Evolutionary conservation across 2,888 invertebrate species (phyloP).

Genomic region (Tenthredo distinguenda): DNA sequence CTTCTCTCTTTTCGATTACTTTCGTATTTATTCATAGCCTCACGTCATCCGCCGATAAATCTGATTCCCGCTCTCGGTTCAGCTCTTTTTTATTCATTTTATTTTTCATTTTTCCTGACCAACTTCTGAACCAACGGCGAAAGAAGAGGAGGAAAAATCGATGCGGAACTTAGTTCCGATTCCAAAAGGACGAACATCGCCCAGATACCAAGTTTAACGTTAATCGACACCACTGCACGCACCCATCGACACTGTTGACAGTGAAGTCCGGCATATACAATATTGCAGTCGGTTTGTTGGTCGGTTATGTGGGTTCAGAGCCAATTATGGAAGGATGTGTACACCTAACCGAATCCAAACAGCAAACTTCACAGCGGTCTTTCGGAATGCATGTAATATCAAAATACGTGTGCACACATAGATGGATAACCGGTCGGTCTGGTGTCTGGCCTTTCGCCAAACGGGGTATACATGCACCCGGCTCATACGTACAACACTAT

Average conservation of each 20-base stretch:
- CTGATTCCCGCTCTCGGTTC: conserved; percentile 31
- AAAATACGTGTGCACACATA: not conserved
- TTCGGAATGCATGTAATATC: conserved; percentile 3
- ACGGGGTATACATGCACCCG: conserved; percentile 65
- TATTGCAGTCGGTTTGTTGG: conserved; percentile 3
- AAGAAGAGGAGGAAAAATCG: not conserved
- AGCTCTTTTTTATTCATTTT: not conserved
- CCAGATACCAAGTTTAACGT: not conserved
- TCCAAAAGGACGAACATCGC: not conserved
- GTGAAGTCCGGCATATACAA: not conserved
- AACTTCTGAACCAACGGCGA: not conserved
- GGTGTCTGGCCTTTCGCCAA: conserved; percentile 71
- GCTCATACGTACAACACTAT: conserved; percentile 44
- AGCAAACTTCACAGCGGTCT: conserved; percentile 46
- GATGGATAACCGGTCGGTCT: conserved; percentile 53
- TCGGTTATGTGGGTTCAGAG: conserved; percentile 39
- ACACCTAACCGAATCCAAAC: conserved; percentile 45
- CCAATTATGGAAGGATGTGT: conserved; percentile 46
- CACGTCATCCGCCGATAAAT: conserved; percentile 66
- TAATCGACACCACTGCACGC: not conserved
- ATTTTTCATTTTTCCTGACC: not conserved
- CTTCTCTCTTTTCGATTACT: conserved; percentile 63
- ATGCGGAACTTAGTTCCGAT: not conserved
- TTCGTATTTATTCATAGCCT: conserved; percentile 65
- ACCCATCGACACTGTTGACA: not conserved